Percentiles rank a stretch among this genome's conserved stretches.
phyloP scores from a whole-genome alignment of 2,113 vertebrate genomes.

The Sus scrofa region T2T-Sscrofa CM000827.6:87129501-87130000 shows the following conservation, averaged over 20 bases:
- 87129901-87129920: background rate
- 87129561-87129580: background rate
- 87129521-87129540: background rate
- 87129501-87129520: background rate
- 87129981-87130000: background rate
- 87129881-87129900: background rate
- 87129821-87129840: conserved; percentile 16
- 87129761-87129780: background rate
- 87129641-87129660: background rate
- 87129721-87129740: background rate
- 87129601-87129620: background rate
- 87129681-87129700: background rate
- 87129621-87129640: background rate
- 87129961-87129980: background rate
- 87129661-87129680: background rate
- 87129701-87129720: background rate
- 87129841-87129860: background rate
- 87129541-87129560: background rate
- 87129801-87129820: background rate
- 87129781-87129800: background rate
- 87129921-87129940: background rate
- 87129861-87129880: background rate
- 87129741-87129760: background rate
- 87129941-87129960: background rate
- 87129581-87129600: background rate